A percentile compares a stretch with the other conserved stretches of the same genome.
phyloP scores from a whole-genome alignment of 2,797 vertebrate species.

The Varecia variegata region DNA sequence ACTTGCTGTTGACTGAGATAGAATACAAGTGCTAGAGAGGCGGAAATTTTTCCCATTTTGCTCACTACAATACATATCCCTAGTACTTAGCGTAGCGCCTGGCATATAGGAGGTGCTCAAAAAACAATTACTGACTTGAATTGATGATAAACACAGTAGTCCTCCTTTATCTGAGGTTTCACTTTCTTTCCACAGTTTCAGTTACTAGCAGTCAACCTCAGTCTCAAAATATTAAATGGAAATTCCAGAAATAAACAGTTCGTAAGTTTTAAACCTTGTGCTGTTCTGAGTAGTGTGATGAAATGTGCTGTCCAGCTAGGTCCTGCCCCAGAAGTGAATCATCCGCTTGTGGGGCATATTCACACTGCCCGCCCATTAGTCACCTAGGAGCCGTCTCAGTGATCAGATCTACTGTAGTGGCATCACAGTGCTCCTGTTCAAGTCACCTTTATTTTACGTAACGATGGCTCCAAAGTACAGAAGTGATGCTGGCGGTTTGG shows the following conservation, averaged over 20 bases:
- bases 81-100: background rate
- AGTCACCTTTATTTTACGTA: background rate
- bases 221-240: background rate
- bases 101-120: background rate
- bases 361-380: background rate
- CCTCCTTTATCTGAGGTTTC: background rate
- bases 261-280: background rate
- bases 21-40: too few relatives aligned
- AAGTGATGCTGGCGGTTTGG: background rate
- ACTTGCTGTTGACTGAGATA: background rate
- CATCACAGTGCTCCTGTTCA: background rate
- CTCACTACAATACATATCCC: background rate
- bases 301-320: background rate
- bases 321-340: background rate
- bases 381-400: background rate
- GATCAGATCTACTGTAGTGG: background rate
- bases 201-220: background rate
- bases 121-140: background rate
- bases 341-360: background rate
- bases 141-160: background rate
- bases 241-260: background rate
- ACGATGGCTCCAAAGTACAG: background rate
- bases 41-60: background rate
- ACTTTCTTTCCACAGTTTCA: background rate
- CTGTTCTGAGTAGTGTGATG: background rate